Evolutionary conservation across 2,113 vertebrate species (phyloP), one percentile per base, ranked within the genome.

Genomic region (Egretta garzetta): DNA sequence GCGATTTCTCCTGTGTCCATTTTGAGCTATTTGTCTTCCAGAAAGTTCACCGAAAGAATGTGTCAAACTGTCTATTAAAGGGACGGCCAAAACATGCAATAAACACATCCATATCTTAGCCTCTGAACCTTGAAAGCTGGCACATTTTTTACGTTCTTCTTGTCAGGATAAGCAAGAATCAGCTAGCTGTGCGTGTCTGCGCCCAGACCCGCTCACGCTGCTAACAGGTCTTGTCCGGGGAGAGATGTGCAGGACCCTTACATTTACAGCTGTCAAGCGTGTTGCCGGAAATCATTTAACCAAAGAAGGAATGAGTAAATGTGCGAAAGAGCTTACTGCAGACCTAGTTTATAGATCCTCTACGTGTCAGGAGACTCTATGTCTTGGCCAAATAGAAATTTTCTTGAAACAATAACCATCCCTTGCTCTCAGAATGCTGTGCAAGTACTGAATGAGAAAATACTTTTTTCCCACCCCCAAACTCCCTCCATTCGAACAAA

Each of bases 131-230:
- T 86, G 95, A 96, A 98, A 97, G 70, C 91, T 85, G 83, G 92
- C 67, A 97, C 95, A 98, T 98, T 98, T 98, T 97, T 97, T 28
- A 97, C 96, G 98, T 97, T 98, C 97, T 80, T 95, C 27, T 83
- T 97, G 75, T 75, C 93, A 95, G 87, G 77, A 96, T 88, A 96
- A 98, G 87, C 82, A 96, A 96, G 96, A 93, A 88, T 84, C 88
- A 94, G 95, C 39, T 92, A 93, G 93, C 45, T 80, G 80, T 52
- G 59, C 0, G 0, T 70, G 66, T 86, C 53, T 86, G 21, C 5
- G 9, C 56, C 43, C 70, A 93, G 77, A 92, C 55, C 14, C 0
- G 3, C 86, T 94, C 8, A 6, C 33, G 28, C 2, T 28, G 77
- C 93, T 96, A 80, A 80, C 1, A 0, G 93, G 88, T 93, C 88